Percentiles rank a stretch among this genome's conserved stretches.
These are phyloP conservation scores for Xenus cinereus DNA, from an alignment of 2,113 vertebrate genomes.

Conservation along the genomic window DNA sequence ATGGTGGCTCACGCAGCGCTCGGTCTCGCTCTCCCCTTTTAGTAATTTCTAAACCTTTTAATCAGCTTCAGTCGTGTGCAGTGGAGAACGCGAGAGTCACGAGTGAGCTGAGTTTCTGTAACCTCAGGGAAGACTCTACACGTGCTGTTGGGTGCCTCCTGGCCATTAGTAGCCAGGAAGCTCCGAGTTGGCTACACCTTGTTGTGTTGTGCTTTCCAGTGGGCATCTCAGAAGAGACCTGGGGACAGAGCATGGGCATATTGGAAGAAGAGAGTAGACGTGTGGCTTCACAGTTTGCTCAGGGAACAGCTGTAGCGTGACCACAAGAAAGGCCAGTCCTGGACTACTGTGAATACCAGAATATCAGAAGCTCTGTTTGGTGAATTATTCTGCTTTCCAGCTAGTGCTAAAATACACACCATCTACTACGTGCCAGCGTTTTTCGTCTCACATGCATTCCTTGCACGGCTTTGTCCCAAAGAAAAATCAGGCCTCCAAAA, in stretches of 20 bases:
- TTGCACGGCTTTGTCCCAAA: neutral
- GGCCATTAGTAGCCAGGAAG: accelerated
- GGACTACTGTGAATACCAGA: neutral
- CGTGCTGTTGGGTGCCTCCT: neutral
- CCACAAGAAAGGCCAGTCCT: neutral
- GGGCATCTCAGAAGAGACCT: accelerated
- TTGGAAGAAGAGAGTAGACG: neutral
- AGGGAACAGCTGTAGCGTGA: neutral
- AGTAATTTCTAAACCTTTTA: neutral
- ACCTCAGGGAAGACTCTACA: neutral
- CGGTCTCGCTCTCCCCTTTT: neutral
- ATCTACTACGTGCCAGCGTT: neutral
- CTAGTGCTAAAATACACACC: accelerated
- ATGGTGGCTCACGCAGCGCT: neutral
- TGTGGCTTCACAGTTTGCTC: neutral
- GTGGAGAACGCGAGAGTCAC: neutral
- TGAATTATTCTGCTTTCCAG: neutral
- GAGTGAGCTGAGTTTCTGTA: neutral
- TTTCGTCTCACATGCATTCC: neutral
- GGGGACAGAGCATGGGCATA: neutral
- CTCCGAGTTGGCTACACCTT: neutral
- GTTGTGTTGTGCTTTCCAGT: accelerated
- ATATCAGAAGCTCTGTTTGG: neutral
- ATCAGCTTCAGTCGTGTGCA: accelerated
- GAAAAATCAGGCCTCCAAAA: neutral